A percentile compares a stretch with the other conserved stretches of the same genome.
Evolutionary conservation across 2,888 invertebrate genomes (phyloP).

Genomic region (Dasysyrphus albostriatus): DNA sequence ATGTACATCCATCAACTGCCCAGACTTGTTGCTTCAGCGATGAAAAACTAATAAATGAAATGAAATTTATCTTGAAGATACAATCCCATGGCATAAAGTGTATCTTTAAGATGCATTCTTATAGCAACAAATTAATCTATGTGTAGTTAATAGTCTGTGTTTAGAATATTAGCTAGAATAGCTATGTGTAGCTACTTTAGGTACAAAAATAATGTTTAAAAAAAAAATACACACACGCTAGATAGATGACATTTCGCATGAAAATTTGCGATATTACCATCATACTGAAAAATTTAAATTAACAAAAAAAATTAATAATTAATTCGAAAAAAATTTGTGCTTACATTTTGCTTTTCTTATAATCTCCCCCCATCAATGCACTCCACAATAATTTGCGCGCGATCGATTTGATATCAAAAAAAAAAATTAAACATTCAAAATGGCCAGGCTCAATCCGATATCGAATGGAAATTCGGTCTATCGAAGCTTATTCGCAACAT

Average conservation of each 20-base stretch:
- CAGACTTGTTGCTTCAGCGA: slow-evolving; percentile 83
- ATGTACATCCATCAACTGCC: slow-evolving; percentile 84
- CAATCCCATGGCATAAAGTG: slow-evolving; percentile 74
- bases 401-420: slow-evolving; percentile 33
- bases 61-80: slow-evolving; percentile 77
- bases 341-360: slow-evolving; percentile 70
- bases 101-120: slow-evolving; percentile 77
- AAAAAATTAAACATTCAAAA: slow-evolving; percentile 26
- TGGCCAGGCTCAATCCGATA: slow-evolving; percentile 98
- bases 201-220: slow-evolving; percentile 30
- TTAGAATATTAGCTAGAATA: slow-evolving; percentile 53
- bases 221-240: slow-evolving; percentile 35
- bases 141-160: slow-evolving; percentile 71
- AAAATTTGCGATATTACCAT: slow-evolving; percentile 36
- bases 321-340: slow-evolving; percentile 53
- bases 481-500: slow-evolving; percentile 99
- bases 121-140: slow-evolving; percentile 39
- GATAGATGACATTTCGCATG: slow-evolving; percentile 61
- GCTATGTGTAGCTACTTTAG: slow-evolving; percentile 33
- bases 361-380: slow-evolving; percentile 56
- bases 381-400: slow-evolving; percentile 48
- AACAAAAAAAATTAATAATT: slow-evolving; percentile 3
- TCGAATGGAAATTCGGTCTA: slow-evolving; percentile 99
- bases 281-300: slow-evolving; percentile 19
- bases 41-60: slow-evolving; percentile 35